Evolutionary conservation across 2,113 vertebrate genomes (phyloP).

Genomic region (Gallinago jamesoni): DNA sequence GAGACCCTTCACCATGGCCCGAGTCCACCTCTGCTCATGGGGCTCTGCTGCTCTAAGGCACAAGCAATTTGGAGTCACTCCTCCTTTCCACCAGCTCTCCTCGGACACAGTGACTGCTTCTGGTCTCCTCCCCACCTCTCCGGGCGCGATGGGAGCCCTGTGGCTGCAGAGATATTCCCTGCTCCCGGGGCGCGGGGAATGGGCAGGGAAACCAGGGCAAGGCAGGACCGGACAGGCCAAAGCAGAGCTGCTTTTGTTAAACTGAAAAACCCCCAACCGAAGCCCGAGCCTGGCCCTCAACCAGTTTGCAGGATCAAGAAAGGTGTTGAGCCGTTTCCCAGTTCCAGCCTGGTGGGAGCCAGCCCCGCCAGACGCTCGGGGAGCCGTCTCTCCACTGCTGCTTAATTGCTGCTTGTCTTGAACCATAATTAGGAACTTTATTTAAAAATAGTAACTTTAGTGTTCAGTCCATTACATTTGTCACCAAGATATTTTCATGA

Average conservation of each 20-base stretch:
- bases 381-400: slow-evolving; percentile 1
- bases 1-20: not conserved
- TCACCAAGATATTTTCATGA: slow-evolving; percentile 51
- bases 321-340: slow-evolving; percentile 54
- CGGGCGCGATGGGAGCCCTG: rapidly evolving
- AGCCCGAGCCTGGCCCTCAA: not conserved
- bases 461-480: slow-evolving; percentile 65
- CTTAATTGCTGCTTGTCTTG: slow-evolving; percentile 63
- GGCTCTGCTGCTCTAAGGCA: not conserved
- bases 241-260: slow-evolving; percentile 6
- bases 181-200: not conserved
- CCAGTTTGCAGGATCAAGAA: slow-evolving; percentile 45
- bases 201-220: not conserved
- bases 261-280: not conserved
- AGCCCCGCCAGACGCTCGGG: not conserved
- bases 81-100: not conserved
- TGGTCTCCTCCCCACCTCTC: not conserved
- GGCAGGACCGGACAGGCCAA: slow-evolving; percentile 26
- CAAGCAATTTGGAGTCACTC: not conserved
- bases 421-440: slow-evolving; percentile 52
- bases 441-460: slow-evolving; percentile 71
- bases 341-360: slow-evolving; percentile 28
- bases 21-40: not conserved
- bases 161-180: not conserved
- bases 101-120: rapidly evolving